phyloP scores from a whole-genome alignment of 2,113 vertebrate genomes.

The Nycticebus coucang region DNA sequence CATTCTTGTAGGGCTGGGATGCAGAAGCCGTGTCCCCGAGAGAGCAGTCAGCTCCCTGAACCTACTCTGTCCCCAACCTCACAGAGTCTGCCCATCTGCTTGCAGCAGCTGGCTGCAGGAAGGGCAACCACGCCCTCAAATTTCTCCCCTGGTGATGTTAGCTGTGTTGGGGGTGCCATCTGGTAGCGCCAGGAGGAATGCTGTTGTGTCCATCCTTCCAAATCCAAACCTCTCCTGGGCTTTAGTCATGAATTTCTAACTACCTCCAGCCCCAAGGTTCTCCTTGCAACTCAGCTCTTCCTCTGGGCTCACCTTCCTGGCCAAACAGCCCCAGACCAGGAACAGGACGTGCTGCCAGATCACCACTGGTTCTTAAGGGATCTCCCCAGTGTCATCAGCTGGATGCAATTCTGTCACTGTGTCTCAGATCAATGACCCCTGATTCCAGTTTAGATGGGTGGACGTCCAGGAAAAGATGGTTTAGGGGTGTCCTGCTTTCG shows the following conservation, averaged over 20 bases:
- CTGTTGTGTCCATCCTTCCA: accelerated
- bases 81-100: too few relatives aligned
- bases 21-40: not conserved
- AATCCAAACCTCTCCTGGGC: not conserved
- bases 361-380: not conserved
- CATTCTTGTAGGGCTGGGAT: accelerated
- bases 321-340: accelerated
- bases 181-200: not conserved
- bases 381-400: accelerated
- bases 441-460: not conserved
- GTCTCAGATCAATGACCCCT: not conserved
- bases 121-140: accelerated
- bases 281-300: not conserved
- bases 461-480: not conserved
- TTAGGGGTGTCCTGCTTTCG: accelerated
- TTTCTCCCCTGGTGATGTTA: not conserved
- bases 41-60: not conserved
- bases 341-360: too few relatives aligned
- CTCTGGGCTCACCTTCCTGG: not conserved
- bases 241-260: not conserved
- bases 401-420: accelerated
- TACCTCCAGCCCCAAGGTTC: not conserved
- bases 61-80: not conserved
- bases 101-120: not conserved
- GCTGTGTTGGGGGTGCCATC: not conserved